phyloP scores from a whole-genome alignment of 2,113 vertebrate species.

The Anhinga anhinga region DNA sequence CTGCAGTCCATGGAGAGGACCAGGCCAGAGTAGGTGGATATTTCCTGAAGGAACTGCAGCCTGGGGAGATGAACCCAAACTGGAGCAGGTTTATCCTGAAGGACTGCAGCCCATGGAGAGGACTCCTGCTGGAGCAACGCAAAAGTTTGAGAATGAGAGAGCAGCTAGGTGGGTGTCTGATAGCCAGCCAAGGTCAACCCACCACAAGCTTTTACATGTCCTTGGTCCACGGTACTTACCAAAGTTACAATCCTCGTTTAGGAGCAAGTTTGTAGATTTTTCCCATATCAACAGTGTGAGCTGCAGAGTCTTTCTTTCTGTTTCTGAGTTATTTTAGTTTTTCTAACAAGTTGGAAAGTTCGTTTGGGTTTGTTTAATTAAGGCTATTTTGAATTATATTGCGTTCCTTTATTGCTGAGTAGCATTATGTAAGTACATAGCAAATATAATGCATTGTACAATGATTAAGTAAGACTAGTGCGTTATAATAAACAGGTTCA shows the following conservation, averaged over 20 bases:
- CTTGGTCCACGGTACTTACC: not conserved
- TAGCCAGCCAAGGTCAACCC: not conserved
- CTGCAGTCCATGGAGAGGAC: not conserved
- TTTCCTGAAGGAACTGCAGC: not conserved
- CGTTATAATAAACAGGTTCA: not conserved
- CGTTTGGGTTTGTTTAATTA: not conserved
- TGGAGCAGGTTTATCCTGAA: not conserved
- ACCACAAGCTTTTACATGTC: not conserved
- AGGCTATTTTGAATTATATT: not conserved
- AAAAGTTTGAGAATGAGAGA: not conserved
- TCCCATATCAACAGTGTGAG: not conserved
- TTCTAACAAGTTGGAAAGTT: not conserved
- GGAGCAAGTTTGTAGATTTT: not conserved
- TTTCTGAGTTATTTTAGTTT: not conserved
- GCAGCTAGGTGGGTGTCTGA: not conserved
- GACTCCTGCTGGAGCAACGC: rapidly evolving
- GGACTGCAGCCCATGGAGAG: not conserved
- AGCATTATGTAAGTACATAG: not conserved
- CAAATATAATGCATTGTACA: not conserved
- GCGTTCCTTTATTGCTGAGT: not conserved
- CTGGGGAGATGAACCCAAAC: not conserved
- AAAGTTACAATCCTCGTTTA: not conserved
- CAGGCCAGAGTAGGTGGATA: not conserved
- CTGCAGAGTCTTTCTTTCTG: not conserved
- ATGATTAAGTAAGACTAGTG: not conserved